A percentile compares a stretch with the other conserved stretches of the same genome.
These are phyloP conservation scores for Gavialis gangeticus DNA, from an alignment of 2,113 vertebrate species.

Conservation along the genomic window DNA sequence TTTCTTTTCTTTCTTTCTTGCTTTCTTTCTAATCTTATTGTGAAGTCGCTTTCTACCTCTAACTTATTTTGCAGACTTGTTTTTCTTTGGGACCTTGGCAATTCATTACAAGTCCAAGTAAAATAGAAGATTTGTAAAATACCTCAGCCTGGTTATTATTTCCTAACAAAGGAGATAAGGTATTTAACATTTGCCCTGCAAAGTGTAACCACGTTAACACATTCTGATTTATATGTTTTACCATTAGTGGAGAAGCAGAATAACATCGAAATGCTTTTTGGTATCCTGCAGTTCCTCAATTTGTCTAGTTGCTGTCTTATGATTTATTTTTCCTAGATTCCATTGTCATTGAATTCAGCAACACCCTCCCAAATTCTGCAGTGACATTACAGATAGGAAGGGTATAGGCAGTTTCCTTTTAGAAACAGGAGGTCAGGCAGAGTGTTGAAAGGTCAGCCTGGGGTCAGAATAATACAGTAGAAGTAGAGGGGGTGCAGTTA, in stretches of 20 bases:
- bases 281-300: conserved; percentile 78
- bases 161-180: conserved; percentile 29
- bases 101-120: background rate
- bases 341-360: conserved; percentile 75
- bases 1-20: background rate
- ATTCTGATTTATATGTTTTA: conserved; percentile 80
- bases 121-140: background rate
- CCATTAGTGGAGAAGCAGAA: conserved; percentile 71
- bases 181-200: conserved; percentile 58
- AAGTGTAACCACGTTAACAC: conserved; percentile 67
- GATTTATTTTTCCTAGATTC: conserved; percentile 86
- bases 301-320: conserved; percentile 75
- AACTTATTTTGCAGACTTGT: background rate
- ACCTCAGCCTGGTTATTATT: background rate
- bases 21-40: background rate
- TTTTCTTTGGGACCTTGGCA: background rate
- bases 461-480: conserved; percentile 85
- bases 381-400: conserved; percentile 75
- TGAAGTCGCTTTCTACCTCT: background rate
- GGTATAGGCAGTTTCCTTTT: conserved; percentile 77
- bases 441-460: conserved; percentile 80
- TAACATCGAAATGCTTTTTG: conserved; percentile 68
- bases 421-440: conserved; percentile 82
- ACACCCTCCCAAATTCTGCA: conserved; percentile 73
- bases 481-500: conserved; percentile 70